These are phyloP conservation scores for Pteria penguin DNA, from an alignment of 2,888 invertebrate species.

Conservation along the genomic window DNA sequence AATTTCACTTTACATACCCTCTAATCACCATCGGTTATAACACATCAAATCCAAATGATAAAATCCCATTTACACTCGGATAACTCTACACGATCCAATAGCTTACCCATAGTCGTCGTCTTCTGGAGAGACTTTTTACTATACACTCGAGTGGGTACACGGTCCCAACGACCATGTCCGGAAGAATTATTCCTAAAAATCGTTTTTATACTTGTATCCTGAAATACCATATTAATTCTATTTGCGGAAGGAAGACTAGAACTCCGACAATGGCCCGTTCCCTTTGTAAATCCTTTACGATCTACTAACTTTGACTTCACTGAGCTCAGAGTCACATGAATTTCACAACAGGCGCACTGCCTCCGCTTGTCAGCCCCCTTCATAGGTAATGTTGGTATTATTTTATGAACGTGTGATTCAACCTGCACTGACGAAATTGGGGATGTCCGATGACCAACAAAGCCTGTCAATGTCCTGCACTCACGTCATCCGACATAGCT, in stretches of 20 bases:
- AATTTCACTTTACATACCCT: too few species aligned
- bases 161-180: constrained; percentile 30
- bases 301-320: constrained; percentile 11
- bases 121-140: constrained; percentile 14
- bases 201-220: constrained; percentile 24
- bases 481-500: too few species aligned
- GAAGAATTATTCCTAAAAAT: constrained; percentile 42
- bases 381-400: too few species aligned
- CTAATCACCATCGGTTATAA: too few species aligned
- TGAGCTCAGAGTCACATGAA: not conserved
- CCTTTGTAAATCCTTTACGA: constrained; percentile 5
- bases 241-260: constrained; percentile 39
- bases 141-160: constrained; percentile 40
- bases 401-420: not conserved
- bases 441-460: not conserved
- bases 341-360: not conserved
- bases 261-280: constrained; percentile 19
- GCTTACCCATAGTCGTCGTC: too few species aligned
- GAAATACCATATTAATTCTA: constrained; percentile 34
- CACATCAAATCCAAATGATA: too few species aligned
- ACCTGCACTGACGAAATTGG: not conserved
- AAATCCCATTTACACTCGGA: too few species aligned
- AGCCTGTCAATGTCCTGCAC: too few species aligned
- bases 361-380: not conserved
- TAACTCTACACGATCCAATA: too few species aligned